Conservation (phyloP, 2,113 vertebrate genomes). For the Oreocharis arfaki region DNA sequence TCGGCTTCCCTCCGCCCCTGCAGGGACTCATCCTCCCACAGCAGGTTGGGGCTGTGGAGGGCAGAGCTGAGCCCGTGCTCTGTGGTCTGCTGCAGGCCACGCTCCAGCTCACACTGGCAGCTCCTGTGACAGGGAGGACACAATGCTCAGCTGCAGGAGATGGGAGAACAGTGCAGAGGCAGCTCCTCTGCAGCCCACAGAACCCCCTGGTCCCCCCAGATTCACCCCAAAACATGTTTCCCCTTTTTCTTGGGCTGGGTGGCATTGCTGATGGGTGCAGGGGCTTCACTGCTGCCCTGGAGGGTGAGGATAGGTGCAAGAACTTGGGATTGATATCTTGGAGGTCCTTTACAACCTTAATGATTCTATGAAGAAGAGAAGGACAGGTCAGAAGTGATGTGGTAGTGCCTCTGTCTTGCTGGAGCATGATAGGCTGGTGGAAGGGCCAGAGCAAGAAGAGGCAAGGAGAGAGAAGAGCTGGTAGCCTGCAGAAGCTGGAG, state of each 20-base stretch:
- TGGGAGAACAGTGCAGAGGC: neutral
- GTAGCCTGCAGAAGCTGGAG: neutral
- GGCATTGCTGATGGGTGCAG: neutral
- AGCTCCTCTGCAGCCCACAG: neutral
- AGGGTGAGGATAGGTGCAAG: neutral
- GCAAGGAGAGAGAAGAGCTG: neutral
- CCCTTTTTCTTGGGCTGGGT: neutral
- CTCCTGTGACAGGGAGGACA: neutral
- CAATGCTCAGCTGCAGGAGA: neutral
- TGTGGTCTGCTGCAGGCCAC: neutral
- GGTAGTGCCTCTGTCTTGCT: neutral
- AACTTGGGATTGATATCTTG: neutral
- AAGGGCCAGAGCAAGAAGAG: neutral
- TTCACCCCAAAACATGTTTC: accelerated
- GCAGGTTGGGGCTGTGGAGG: neutral
- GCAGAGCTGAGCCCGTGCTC: neutral
- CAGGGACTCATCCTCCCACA: neutral
- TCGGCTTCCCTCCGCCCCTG: neutral
- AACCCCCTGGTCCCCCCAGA: accelerated
- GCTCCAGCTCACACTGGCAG: neutral
- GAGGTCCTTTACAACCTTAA: neutral
- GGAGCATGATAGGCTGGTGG: neutral
- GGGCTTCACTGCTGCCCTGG: neutral
- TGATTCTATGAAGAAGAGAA: neutral
- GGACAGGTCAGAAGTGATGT: neutral